These are phyloP conservation scores for Pseudococcus viburni DNA, from an alignment of 2,888 invertebrate genomes.

Conservation along the genomic window DNA sequence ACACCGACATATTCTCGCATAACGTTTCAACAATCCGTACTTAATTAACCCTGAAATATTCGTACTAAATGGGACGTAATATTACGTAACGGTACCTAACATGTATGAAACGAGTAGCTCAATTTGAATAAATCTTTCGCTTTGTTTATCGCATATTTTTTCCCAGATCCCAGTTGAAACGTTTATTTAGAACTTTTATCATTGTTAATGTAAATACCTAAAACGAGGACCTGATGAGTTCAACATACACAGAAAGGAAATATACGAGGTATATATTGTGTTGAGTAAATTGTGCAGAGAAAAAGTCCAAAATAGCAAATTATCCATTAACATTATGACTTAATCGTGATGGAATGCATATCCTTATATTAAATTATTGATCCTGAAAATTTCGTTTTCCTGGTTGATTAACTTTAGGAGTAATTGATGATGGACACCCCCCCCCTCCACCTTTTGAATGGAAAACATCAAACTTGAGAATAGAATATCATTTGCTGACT, in stretches of 20 bases:
- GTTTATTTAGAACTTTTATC: background rate
- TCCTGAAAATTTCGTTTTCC: background rate
- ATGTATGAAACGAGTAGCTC: background rate
- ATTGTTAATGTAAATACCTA: conserved; percentile 53
- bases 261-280: background rate
- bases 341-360: background rate
- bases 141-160: conserved; percentile 7
- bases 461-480: too few species aligned
- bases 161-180: background rate
- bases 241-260: background rate
- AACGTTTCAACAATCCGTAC: background rate
- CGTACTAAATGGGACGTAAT: conserved; percentile 3
- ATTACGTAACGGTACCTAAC: background rate
- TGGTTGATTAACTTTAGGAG: background rate
- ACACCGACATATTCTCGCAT: too few species aligned
- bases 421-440: background rate
- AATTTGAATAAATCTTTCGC: conserved; percentile 44
- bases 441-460: too few species aligned
- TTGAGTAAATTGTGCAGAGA: conserved; percentile 32
- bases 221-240: conserved; percentile 27
- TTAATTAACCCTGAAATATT: background rate
- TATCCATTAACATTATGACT: background rate
- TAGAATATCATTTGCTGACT: too few species aligned
- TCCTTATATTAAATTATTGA: background rate
- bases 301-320: conserved; percentile 6